Evolutionary conservation across 1,140 invertebrate genomes (phyloP).

Genomic region (Nymphalis io): DNA sequence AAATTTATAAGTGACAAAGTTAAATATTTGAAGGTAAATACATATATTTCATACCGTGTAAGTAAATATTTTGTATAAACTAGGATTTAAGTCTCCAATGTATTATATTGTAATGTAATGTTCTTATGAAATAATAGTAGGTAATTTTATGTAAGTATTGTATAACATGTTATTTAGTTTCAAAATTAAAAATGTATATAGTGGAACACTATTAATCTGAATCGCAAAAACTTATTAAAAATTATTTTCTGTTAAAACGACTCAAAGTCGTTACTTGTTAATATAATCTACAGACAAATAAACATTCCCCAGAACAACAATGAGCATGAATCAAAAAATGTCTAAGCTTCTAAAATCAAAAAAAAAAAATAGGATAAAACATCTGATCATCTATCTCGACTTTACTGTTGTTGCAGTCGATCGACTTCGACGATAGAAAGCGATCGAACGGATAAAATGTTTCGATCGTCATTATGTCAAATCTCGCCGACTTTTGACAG

Average conservation of each 20-base stretch:
- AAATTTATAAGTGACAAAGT: no score
- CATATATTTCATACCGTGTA: no score
- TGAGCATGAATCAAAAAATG: neutral
- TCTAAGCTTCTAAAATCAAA: constrained; percentile 29
- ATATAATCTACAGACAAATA: neutral
- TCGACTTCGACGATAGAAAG: constrained; percentile 39
- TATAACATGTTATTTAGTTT: no score
- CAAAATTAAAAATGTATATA: no score
- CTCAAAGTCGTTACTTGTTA: no score
- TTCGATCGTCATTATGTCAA: constrained; percentile 59
- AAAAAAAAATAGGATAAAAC: constrained; percentile 39
- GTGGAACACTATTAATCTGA: neutral
- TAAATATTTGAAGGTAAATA: no score
- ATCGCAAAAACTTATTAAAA: neutral
- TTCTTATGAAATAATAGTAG: no score
- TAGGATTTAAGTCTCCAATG: no score
- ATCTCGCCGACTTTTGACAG: constrained; percentile 50
- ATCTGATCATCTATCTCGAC: constrained; percentile 49
- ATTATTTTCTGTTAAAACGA: neutral
- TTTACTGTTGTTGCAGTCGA: constrained; percentile 45
- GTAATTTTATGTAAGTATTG: no score
- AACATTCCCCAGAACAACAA: constrained; percentile 1
- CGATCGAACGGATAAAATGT: constrained; percentile 52
- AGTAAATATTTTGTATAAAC: no score
- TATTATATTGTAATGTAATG: no score